Evolutionary conservation across 2,797 vertebrate species (phyloP).

Genomic region (Synanceia verrucosa): DNA sequence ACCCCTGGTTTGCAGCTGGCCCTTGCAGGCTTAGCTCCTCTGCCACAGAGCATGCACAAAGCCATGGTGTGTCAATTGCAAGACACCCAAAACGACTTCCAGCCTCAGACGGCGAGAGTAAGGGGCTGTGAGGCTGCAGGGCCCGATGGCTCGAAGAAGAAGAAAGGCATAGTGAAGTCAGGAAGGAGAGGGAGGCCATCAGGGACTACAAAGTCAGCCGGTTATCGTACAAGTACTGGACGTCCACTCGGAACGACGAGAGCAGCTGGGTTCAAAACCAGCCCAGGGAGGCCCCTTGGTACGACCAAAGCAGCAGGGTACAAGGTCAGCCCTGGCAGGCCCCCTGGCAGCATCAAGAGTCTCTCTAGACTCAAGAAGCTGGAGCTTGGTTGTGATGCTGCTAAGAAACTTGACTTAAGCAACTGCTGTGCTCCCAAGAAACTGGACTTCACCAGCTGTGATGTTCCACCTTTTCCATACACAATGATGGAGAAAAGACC

Average conservation of each 20-base stretch:
- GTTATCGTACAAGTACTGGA: constrained; percentile 98
- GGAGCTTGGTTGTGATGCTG: constrained; percentile 81
- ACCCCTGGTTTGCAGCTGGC: constrained; percentile 80
- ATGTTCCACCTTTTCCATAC: constrained; percentile 90
- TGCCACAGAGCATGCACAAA: constrained; percentile 90
- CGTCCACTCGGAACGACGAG: constrained; percentile 97
- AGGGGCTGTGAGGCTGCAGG: constrained; percentile 82
- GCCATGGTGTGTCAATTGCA: constrained; percentile 92
- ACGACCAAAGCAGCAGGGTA: constrained; percentile 99
- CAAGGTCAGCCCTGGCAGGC: constrained; percentile 98
- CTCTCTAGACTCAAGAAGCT: constrained; percentile 91
- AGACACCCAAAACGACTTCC: constrained; percentile 87
- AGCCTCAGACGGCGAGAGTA: constrained; percentile 88
- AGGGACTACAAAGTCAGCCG: constrained; percentile 98
- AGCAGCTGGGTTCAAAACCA: constrained; percentile 99
- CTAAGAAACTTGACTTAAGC: constrained; percentile 74
- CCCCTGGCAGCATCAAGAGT: constrained; percentile 99
- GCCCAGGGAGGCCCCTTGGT: constrained; percentile 96
- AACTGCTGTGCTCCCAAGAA: constrained; percentile 75
- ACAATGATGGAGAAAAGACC: constrained; percentile 92
- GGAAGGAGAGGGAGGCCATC: constrained; percentile 95
- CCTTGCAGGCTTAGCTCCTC: constrained; percentile 75
- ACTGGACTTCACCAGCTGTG: constrained; percentile 87
- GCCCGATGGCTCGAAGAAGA: constrained; percentile 94
- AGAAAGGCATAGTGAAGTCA: constrained; percentile 93